phyloP scores from a whole-genome alignment of 2,888 invertebrate genomes.

The Cephonodes hylas region DNA sequence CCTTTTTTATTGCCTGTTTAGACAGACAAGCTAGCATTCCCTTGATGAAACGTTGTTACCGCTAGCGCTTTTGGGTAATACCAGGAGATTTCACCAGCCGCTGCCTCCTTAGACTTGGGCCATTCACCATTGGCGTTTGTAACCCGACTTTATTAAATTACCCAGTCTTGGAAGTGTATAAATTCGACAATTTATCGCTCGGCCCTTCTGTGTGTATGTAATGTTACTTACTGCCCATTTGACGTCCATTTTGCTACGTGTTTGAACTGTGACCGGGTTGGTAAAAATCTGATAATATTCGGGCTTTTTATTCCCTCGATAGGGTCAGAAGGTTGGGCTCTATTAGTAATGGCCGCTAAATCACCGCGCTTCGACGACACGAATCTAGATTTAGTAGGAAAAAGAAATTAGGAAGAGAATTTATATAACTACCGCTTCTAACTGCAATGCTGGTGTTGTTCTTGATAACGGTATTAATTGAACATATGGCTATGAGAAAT shows the following conservation, averaged over 20 bases:
- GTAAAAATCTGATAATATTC: conserved; percentile 9
- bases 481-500: too few relatives aligned
- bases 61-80: too few relatives aligned
- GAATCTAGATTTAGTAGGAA: not conserved
- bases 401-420: not conserved
- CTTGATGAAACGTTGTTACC: too few relatives aligned
- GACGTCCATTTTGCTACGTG: conserved; percentile 17
- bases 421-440: not conserved
- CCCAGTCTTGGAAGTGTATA: conserved; percentile 54
- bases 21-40: too few relatives aligned
- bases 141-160: conserved; percentile 59
- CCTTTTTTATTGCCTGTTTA: too few relatives aligned
- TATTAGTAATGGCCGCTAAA: not conserved
- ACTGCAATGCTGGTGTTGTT: too few relatives aligned
- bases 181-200: conserved; percentile 58
- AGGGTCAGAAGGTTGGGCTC: not conserved
- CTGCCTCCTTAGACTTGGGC: not conserved
- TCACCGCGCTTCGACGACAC: not conserved
- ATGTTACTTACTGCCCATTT: conserved; percentile 18
- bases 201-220: conserved; percentile 31
- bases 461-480: too few relatives aligned
- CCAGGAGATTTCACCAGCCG: too few relatives aligned
- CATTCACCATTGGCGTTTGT: conserved; percentile 21
- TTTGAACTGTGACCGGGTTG: not conserved
- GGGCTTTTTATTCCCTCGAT: not conserved